Base-by-base conservation (phyloP, 2,888 invertebrate species). In the Phlogophora meticulosa region DNA sequence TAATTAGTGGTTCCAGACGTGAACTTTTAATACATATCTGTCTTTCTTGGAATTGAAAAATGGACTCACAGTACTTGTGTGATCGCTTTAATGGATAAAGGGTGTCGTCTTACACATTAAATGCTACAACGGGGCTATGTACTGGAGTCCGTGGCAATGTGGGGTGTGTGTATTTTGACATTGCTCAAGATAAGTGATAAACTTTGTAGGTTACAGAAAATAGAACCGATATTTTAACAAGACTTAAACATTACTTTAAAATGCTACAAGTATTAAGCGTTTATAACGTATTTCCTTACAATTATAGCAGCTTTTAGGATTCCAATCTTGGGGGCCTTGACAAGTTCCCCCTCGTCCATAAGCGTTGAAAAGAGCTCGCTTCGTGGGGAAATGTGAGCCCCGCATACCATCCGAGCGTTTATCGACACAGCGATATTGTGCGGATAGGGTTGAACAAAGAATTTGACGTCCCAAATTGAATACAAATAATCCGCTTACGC, bases 1-100 rank as follows among this genome's bases (percentile, higher is more conserved):
- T 81, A 76, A 81, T 81, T 81, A 76, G 56, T 62, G 24, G 76
- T 68, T 72, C 45, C 22, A 71, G 65, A 72, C 56, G 49, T 71
- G 59, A 76, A 76, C 69, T 72, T 78, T 76, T 63, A 62, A 68
- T 68, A 65, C 53, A 52, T 69, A 63, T 76, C 57, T 72, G 64
- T 73, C 32, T 40, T 78, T 66, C 67, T 43, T 49, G 49, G 70
- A 76, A 81, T 68, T 58, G 40, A 66, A 70, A 66, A 69, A 64
- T 55, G n/a, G 20, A 15, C 17, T n/a, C 24, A 38, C 36, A n/a
- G 20, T 52, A 46, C 52, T 56, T 45, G 13, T 43, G 45, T 49
- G 48, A 60, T 51, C 38, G 24, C 24, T 63, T 53, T 34, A 63
- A 63, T 42, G 36, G 53, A 32, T 46, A 46, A 46, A 43, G 15